A percentile compares a stretch with the other conserved stretches of the same genome.
Conservation (phyloP, 2,113 vertebrate genomes). For the Mormyrus iriodes region DNA sequence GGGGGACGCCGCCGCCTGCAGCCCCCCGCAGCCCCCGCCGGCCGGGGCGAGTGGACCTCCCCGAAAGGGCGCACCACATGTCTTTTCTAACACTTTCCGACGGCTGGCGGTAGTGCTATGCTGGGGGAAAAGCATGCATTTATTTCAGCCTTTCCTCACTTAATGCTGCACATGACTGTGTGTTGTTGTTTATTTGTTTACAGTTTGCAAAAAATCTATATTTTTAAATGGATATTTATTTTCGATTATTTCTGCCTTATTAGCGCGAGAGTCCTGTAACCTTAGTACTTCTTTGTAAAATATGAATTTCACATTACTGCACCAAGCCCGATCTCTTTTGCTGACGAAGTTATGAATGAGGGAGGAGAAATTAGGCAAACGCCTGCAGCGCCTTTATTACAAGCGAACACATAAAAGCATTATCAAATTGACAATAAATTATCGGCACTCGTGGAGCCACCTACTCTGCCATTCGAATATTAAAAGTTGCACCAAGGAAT, state of each 20-base stretch:
- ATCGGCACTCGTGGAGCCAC: not conserved
- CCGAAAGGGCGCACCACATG: not conserved
- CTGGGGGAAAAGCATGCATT: not conserved
- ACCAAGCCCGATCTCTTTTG: not conserved
- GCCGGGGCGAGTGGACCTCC: not conserved
- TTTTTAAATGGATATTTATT: not conserved
- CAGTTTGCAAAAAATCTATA: not conserved
- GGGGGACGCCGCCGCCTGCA: not conserved
- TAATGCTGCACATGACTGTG: not conserved
- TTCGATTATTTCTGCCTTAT: not conserved
- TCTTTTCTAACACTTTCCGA: not conserved
- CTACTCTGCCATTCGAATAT: not conserved
- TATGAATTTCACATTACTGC: not conserved
- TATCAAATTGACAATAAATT: slow-evolving; percentile 6
- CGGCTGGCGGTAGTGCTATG: not conserved
- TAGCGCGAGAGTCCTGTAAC: not conserved
- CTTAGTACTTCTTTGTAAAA: not conserved
- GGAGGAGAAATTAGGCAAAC: not conserved
- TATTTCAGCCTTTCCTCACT: not conserved
- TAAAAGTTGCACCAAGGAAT: not conserved
- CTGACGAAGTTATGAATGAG: slow-evolving; percentile 6
- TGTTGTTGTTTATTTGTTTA: not conserved
- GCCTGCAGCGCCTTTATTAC: not conserved
- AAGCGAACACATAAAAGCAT: slow-evolving; percentile 1
- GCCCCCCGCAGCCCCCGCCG: not conserved